Conservation (phyloP, 2,113 vertebrate species). For the Butastur rufipennis region DNA sequence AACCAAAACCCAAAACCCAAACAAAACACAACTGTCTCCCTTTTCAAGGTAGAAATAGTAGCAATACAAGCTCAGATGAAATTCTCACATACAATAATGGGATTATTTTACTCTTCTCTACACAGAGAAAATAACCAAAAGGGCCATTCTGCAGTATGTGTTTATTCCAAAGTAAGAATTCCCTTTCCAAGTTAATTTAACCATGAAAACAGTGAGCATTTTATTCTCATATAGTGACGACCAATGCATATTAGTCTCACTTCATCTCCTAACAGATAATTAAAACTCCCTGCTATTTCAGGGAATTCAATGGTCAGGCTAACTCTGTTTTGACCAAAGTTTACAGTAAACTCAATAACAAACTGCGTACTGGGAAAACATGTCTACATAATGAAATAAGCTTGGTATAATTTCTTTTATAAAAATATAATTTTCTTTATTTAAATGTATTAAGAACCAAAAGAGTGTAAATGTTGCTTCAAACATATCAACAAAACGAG, state of each 20-base stretch:
- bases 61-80: not conserved
- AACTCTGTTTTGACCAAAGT: not conserved
- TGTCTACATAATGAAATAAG: not conserved
- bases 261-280: not conserved
- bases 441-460: not conserved
- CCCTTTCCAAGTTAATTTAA: not conserved
- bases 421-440: not conserved
- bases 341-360: not conserved
- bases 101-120: not conserved
- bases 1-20: no score
- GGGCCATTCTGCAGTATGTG: not conserved
- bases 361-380: not conserved
- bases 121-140: not conserved
- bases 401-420: not conserved
- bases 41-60: not conserved
- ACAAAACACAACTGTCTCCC: not conserved
- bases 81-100: not conserved
- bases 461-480: not conserved
- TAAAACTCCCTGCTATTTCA: not conserved
- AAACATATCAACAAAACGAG: not conserved
- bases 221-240: not conserved
- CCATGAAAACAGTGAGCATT: not conserved
- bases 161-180: not conserved
- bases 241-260: not conserved
- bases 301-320: not conserved